A percentile compares a stretch with the other conserved stretches of the same genome.
phyloP scores from a whole-genome alignment of 64 coral and sea anemone genomes.

The Pocillopora damicornis region DNA sequence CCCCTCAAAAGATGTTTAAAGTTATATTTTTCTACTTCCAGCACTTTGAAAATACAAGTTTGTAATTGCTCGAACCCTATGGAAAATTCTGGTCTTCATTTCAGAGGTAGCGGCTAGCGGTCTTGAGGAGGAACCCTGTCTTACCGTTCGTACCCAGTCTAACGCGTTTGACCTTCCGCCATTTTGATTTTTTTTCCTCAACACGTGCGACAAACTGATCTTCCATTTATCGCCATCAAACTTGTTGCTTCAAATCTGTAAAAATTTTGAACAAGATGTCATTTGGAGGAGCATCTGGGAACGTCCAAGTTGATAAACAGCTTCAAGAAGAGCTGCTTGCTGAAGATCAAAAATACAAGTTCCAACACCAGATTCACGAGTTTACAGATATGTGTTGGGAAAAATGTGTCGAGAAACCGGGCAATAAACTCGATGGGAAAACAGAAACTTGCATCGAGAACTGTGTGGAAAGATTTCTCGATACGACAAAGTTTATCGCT shows the following conservation, averaged over 20 bases:
- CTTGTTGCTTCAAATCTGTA: not conserved
- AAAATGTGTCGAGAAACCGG: constrained; percentile 87
- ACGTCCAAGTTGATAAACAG: constrained; percentile 58
- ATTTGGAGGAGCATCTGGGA: constrained; percentile 28
- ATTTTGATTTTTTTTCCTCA: constrained; percentile 2
- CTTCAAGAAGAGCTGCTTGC: constrained; percentile 79
- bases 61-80: too few species aligned
- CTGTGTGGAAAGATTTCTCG: constrained; percentile 96
- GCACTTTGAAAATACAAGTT: too few species aligned
- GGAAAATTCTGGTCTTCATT: too few species aligned
- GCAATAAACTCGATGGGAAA: constrained; percentile 77
- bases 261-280: constrained; percentile 5
- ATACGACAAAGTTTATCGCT: constrained; percentile 81
- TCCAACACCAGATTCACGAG: constrained; percentile 80
- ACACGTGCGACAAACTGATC: not conserved
- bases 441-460: constrained; percentile 88
- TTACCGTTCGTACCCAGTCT: not conserved
- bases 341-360: constrained; percentile 91
- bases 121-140: too few species aligned
- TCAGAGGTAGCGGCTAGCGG: too few species aligned
- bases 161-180: not conserved
- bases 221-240: too few species aligned
- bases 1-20: too few species aligned
- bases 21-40: too few species aligned
- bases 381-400: constrained; percentile 99